Conservation (phyloP, 2,797 vertebrate species). For the Lutjanus argentimaculatus region DNA sequence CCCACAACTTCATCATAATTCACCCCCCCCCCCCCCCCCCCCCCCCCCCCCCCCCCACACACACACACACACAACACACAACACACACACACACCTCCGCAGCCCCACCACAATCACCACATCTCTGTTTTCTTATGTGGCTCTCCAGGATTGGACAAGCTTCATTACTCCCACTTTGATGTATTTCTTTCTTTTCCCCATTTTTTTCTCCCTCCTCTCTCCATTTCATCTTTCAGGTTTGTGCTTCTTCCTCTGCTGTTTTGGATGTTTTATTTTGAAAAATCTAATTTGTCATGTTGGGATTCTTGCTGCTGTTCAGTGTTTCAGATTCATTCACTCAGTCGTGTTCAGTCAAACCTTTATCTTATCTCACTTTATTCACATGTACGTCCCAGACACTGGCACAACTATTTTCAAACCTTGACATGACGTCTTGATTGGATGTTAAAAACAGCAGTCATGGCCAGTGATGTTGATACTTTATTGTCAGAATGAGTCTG, state of each 20-base stretch:
- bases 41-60: neutral
- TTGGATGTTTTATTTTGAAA: constrained; percentile 7
- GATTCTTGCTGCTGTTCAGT: neutral
- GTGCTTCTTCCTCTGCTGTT: neutral
- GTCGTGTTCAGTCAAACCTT: neutral
- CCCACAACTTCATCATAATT: constrained; percentile 51
- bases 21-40: constrained; percentile 22
- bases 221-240: constrained; percentile 13
- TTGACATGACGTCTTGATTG: no score
- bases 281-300: constrained; percentile 13
- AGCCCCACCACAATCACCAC: constrained; percentile 19
- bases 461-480: no score
- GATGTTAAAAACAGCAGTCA: no score
- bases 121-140: constrained; percentile 59
- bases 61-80: no score
- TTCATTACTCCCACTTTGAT: constrained; percentile 69
- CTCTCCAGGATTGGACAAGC: constrained; percentile 65
- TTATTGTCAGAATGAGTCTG: no score
- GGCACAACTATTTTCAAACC: no score
- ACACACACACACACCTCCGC: no score
- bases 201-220: neutral
- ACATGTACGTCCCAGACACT: no score
- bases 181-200: constrained; percentile 36
- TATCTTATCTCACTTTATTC: no score
- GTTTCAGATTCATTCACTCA: neutral